phyloP scores from a whole-genome alignment of 35 echinoderm and acorn worm genomes.

The Ophioderma brevispina region DNA sequence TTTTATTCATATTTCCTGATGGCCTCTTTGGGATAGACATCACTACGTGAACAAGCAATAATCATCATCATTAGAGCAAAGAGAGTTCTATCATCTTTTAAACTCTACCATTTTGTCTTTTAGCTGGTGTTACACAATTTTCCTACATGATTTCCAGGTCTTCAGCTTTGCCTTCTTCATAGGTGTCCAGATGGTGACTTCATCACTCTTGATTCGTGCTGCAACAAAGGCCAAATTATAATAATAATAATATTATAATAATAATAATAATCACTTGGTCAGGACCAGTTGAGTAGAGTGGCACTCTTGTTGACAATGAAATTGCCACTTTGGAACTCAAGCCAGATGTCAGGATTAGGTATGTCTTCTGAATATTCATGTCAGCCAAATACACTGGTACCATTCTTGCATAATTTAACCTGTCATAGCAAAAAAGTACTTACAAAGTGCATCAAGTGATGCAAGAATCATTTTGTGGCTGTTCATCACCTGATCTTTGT shows the following conservation, averaged over 20 bases:
- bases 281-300: constrained; percentile 1
- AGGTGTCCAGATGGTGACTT: no score
- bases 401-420: no score
- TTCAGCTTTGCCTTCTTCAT: no score
- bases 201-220: no score
- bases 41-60: background rate
- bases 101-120: background rate
- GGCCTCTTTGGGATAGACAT: constrained; percentile 13
- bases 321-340: no score
- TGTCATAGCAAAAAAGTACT: constrained; percentile 27
- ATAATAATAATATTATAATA: background rate
- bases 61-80: constrained; percentile 2
- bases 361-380: no score
- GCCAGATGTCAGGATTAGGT: no score
- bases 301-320: no score
- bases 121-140: background rate
- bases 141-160: no score
- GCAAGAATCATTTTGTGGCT: background rate
- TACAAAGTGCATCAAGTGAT: background rate
- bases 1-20: no score
- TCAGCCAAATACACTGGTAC: no score
- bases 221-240: background rate
- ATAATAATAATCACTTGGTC: constrained; percentile 3
- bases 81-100: no score
- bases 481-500: background rate